phyloP scores from a whole-genome alignment of 2,113 vertebrate species.

The Otocyon megalotis region DNA sequence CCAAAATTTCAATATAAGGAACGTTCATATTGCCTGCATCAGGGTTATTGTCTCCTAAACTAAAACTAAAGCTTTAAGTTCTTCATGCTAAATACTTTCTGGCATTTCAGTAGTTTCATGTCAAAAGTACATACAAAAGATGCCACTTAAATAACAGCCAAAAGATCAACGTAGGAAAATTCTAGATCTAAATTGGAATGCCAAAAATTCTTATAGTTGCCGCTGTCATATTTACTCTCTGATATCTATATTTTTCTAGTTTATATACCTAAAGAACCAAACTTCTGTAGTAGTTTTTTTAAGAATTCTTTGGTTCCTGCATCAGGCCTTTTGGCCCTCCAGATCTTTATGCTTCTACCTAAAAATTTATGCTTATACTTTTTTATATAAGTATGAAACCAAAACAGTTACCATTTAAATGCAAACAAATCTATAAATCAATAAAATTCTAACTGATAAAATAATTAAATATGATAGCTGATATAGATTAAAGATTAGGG shows the following conservation, averaged over 20 bases:
- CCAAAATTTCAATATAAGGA: conserved; percentile 67
- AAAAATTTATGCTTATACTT: neutral
- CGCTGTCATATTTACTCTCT: neutral
- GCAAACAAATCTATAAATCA: conserved; percentile 5
- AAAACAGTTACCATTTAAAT: conserved; percentile 16
- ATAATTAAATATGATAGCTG: neutral
- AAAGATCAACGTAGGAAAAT: neutral
- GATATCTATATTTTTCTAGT: neutral
- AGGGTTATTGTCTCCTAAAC: conserved; percentile 53
- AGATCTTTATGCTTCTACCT: neutral
- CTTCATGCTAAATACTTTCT: neutral
- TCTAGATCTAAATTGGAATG: neutral
- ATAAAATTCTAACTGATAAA: neutral
- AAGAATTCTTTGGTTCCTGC: neutral
- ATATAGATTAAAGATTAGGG: neutral
- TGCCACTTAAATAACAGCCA: neutral
- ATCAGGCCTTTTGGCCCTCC: neutral
- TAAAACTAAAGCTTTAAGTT: neutral
- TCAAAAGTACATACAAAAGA: neutral
- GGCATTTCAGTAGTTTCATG: neutral
- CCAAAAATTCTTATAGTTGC: neutral
- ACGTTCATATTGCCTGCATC: conserved; percentile 75
- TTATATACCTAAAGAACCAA: neutral
- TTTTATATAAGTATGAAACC: conserved; percentile 28
- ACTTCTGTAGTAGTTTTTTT: neutral